Conservation (phyloP, 2,113 vertebrate genomes). For the Eulemur rufifrons region DNA sequence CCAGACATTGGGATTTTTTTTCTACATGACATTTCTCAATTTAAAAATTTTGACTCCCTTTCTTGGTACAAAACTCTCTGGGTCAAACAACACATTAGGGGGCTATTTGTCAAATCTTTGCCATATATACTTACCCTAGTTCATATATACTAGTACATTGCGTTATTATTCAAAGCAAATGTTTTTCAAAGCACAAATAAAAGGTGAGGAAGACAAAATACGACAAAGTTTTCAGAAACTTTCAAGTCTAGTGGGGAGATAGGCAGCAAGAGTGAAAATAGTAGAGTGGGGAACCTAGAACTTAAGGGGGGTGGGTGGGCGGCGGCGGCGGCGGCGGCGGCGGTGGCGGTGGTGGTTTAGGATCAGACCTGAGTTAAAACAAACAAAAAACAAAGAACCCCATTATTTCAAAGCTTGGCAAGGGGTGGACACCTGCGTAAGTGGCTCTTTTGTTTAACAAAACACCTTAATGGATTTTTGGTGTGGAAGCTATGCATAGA, state of each 20-base stretch:
- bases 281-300: background rate
- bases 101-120: background rate
- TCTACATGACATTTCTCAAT: background rate
- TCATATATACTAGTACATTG: background rate
- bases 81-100: background rate
- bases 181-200: background rate
- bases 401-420: slow-evolving; percentile 47
- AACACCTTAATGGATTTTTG: slow-evolving; percentile 50
- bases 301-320: background rate
- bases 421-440: slow-evolving; percentile 38
- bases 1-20: slow-evolving; percentile 15
- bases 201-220: slow-evolving; percentile 33
- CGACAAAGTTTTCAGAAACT: background rate
- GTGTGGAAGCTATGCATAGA: background rate
- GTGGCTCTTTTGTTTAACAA: slow-evolving; percentile 71
- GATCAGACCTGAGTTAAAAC: slow-evolving; percentile 1
- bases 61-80: slow-evolving; percentile 18
- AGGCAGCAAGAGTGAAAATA: background rate
- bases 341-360: background rate
- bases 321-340: no score
- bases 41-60: slow-evolving; percentile 29
- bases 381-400: slow-evolving; percentile 47
- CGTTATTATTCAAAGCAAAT: background rate
- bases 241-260: background rate
- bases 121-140: background rate